These are phyloP conservation scores for Vanessa atalanta DNA, from an alignment of 1,140 invertebrate genomes.

Conservation along the genomic window DNA sequence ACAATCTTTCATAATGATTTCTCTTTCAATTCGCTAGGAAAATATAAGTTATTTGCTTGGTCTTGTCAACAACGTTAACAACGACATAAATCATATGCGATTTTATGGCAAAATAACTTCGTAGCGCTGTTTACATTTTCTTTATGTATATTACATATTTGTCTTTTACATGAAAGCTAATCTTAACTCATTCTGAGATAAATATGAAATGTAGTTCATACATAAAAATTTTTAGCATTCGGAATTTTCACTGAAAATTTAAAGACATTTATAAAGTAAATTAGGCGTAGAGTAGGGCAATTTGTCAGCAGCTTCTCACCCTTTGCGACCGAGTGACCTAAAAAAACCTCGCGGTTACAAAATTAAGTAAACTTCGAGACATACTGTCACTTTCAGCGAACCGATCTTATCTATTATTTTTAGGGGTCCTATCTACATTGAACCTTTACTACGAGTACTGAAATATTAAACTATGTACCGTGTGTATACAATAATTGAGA, in stretches of 20 bases:
- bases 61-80: constrained; percentile 4
- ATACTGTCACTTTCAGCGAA: constrained; percentile 56
- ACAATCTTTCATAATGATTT: too few relatives aligned
- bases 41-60: not conserved
- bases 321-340: constrained; percentile 62
- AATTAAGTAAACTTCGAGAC: constrained; percentile 68
- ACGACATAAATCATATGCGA: not conserved
- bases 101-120: not conserved
- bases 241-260: constrained; percentile 54
- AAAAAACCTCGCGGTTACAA: constrained; percentile 59
- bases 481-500: constrained; percentile 7
- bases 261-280: constrained; percentile 70
- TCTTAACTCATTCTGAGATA: constrained; percentile 9
- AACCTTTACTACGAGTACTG: not conserved
- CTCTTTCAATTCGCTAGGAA: not conserved
- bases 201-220: constrained; percentile 13
- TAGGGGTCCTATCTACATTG: constrained; percentile 4
- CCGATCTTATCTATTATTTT: constrained; percentile 42
- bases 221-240: constrained; percentile 36
- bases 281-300: constrained; percentile 65
- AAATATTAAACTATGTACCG: not conserved
- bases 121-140: not conserved
- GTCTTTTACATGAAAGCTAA: too few relatives aligned
- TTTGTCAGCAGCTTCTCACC: constrained; percentile 65
- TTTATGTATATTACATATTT: not conserved